A percentile compares a stretch with the other conserved stretches of the same genome.
phyloP scores from a whole-genome alignment of 2,797 vertebrate species.

The Molothrus aeneus region DNA sequence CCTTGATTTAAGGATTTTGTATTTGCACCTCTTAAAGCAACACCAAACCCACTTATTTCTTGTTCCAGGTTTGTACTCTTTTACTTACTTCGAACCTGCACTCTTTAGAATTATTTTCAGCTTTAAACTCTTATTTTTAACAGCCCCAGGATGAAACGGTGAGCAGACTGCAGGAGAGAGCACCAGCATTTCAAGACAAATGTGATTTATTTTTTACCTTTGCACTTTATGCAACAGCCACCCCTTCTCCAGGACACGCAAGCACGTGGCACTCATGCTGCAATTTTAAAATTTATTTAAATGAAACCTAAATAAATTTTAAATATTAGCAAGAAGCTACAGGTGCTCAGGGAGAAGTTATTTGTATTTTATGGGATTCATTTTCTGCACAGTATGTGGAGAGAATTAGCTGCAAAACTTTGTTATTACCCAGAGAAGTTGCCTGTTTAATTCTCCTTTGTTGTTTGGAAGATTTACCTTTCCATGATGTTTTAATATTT shows the following conservation, averaged over 20 bases:
- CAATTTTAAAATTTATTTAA: slow-evolving; percentile 47
- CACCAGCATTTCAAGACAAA: neutral
- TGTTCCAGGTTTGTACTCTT: neutral
- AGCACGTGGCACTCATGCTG: neutral
- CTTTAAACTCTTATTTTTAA: neutral
- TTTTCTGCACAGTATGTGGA: slow-evolving; percentile 61
- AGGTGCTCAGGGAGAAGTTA: slow-evolving; percentile 65
- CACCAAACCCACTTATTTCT: neutral
- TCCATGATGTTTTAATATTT: slow-evolving; percentile 49
- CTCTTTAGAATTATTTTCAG: neutral
- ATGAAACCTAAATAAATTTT: slow-evolving; percentile 60
- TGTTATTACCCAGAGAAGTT: slow-evolving; percentile 50
- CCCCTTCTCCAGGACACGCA: neutral
- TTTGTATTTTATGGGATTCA: slow-evolving; percentile 64
- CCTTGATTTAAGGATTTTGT: neutral
- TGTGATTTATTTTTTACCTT: neutral
- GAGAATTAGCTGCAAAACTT: slow-evolving; percentile 49
- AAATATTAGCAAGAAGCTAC: slow-evolving; percentile 63
- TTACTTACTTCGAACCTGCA: neutral
- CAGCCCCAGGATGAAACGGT: neutral
- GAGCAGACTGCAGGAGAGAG: neutral
- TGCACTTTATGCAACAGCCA: neutral
- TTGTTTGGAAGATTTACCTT: slow-evolving; percentile 43
- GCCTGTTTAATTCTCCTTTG: slow-evolving; percentile 49
- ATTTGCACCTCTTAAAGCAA: neutral